phyloP scores from a whole-genome alignment of 2,797 vertebrate genomes.

The Pseudopleuronectes americanus region DNA sequence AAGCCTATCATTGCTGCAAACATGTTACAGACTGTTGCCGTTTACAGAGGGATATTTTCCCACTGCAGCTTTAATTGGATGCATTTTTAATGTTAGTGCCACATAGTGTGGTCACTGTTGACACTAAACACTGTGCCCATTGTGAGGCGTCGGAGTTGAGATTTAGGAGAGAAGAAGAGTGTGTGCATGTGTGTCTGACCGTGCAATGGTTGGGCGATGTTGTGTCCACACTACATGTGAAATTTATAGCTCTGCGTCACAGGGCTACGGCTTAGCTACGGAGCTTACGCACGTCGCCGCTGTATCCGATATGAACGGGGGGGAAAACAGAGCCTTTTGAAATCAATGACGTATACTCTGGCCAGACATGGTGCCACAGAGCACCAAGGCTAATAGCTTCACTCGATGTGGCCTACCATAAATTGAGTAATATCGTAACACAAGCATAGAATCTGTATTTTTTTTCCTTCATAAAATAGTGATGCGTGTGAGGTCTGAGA shows the following conservation, averaged over 20 bases:
- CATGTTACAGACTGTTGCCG: conserved; percentile 66
- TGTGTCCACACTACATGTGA: conserved; percentile 24
- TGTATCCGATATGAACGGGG: not conserved
- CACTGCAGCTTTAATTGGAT: conserved; percentile 65
- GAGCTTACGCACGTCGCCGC: not conserved
- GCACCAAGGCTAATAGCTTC: not conserved
- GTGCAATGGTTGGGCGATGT: conserved; percentile 35
- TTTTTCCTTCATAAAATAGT: not conserved
- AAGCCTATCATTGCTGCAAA: conserved; percentile 67
- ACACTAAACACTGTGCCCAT: conserved; percentile 62
- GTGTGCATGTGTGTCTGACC: conserved; percentile 14
- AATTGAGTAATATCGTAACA: not conserved
- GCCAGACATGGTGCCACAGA: not conserved
- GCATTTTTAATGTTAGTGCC: conserved; percentile 63
- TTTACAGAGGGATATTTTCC: conserved; percentile 52
- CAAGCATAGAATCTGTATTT: not conserved
- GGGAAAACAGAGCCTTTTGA: not conserved
- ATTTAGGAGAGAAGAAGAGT: conserved; percentile 37
- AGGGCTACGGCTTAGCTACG: not conserved
- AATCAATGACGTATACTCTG: conserved; percentile 8
- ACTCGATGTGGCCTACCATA: not conserved
- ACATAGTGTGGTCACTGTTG: conserved; percentile 61
- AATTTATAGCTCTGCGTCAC: conserved; percentile 25
- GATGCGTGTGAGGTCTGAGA: not conserved
- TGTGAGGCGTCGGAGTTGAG: conserved; percentile 50